phyloP scores from a whole-genome alignment of 2,113 vertebrate species.

The Phalacrocorax brasilianus region DNA sequence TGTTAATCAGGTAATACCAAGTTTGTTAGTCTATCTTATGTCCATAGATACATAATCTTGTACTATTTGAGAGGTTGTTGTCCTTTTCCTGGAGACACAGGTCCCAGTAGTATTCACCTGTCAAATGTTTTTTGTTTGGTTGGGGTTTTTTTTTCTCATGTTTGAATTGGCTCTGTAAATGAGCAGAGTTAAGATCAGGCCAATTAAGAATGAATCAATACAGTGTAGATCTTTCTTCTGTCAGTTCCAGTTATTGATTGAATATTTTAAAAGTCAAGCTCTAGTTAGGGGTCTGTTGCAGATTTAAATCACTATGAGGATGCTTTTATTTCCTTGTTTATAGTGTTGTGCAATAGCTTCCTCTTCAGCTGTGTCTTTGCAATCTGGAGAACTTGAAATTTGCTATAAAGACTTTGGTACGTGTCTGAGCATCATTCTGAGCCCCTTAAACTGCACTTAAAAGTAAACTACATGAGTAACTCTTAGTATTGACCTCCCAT shows the following conservation, averaged over 20 bases:
- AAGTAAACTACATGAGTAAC: background rate
- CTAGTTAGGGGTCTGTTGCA: background rate
- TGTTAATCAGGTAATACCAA: background rate
- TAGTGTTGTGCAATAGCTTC: background rate
- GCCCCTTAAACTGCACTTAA: background rate
- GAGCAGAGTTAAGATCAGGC: background rate
- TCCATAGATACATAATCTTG: background rate
- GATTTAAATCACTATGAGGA: background rate
- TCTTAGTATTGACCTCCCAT: background rate
- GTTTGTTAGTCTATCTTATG: background rate
- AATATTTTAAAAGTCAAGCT: background rate
- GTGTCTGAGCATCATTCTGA: background rate
- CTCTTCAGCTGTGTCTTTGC: background rate
- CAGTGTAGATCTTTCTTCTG: background rate
- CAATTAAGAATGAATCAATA: background rate
- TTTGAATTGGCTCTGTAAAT: background rate
- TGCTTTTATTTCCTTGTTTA: background rate
- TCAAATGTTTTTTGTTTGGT: background rate
- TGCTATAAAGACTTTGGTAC: background rate
- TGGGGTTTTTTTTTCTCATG: background rate
- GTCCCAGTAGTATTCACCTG: background rate
- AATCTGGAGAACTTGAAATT: background rate
- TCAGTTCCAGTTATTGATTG: background rate
- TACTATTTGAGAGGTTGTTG: background rate
- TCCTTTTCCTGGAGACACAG: background rate